These are phyloP conservation scores for Neodiprion fabricii DNA, from an alignment of 1,140 invertebrate genomes.

Conservation along the genomic window DNA sequence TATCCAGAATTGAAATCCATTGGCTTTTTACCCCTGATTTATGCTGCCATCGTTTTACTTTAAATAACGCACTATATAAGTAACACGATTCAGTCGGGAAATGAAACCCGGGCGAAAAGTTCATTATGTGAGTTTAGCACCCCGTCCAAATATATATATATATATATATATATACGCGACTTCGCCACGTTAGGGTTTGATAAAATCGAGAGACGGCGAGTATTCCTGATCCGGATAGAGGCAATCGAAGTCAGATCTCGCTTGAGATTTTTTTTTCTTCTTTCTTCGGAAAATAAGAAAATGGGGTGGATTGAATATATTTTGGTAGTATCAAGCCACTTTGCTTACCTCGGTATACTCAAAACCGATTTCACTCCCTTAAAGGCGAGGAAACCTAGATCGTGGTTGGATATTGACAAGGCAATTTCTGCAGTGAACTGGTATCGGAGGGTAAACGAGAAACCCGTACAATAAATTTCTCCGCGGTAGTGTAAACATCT, in stretches of 20 bases:
- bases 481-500: neutral
- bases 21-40: slow-evolving; percentile 2
- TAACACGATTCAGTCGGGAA: neutral
- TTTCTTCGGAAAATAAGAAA: too few relatives aligned
- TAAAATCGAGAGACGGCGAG: too few relatives aligned
- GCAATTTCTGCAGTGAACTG: neutral
- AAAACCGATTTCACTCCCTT: neutral
- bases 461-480: neutral
- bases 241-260: too few relatives aligned
- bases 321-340: too few relatives aligned
- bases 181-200: neutral
- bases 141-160: neutral
- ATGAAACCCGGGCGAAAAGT: neutral
- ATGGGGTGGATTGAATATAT: too few relatives aligned
- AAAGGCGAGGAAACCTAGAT: neutral
- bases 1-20: slow-evolving; percentile 7
- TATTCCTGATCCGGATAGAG: too few relatives aligned
- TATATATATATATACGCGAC: neutral
- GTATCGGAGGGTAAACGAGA: neutral
- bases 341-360: too few relatives aligned
- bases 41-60: neutral
- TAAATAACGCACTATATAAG: neutral
- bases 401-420: neutral
- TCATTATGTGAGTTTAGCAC: neutral
- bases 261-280: too few relatives aligned